A percentile compares a stretch with the other conserved stretches of the same genome.
These are phyloP conservation scores for Cheilosia urbana DNA, from an alignment of 2,888 invertebrate species.

Conservation along the genomic window DNA sequence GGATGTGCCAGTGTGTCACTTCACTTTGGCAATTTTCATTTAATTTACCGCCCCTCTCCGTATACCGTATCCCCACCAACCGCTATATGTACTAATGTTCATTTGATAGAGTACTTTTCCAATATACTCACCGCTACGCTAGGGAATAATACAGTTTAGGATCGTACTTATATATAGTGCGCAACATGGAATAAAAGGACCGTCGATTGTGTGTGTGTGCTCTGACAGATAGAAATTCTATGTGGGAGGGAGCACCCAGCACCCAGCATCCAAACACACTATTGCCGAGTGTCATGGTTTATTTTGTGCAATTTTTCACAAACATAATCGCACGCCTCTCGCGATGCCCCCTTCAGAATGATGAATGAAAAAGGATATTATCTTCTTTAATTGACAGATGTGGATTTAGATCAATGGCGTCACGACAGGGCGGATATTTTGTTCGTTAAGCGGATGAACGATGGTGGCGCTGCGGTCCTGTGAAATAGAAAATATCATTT, in stretches of 20 bases:
- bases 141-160: constrained; percentile 34
- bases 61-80: background rate
- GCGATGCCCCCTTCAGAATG: constrained; percentile 24
- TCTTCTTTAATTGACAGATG: constrained; percentile 68
- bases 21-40: constrained; percentile 52
- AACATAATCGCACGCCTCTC: constrained; percentile 16
- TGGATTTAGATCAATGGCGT: constrained; percentile 71
- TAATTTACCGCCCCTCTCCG: constrained; percentile 18
- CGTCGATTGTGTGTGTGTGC: background rate
- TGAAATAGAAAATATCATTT: background rate
- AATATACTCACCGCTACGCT: constrained; percentile 24
- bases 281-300: constrained; percentile 42
- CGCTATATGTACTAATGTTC: constrained; percentile 26
- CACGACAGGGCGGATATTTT: background rate
- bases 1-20: constrained; percentile 30
- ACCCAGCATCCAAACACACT: background rate
- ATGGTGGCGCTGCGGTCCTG: constrained; percentile 22
- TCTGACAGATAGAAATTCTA: constrained; percentile 8
- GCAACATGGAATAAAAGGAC: constrained; percentile 27
- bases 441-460: constrained; percentile 1
- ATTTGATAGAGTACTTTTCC: constrained; percentile 37
- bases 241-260: background rate
- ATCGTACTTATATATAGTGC: background rate
- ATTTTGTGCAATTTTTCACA: constrained; percentile 59
- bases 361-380: constrained; percentile 71